Percentiles rank a stretch among this genome's conserved stretches.
Evolutionary conservation across 1,140 invertebrate species (phyloP).

Genomic region (Drosophila yakuba): DNA sequence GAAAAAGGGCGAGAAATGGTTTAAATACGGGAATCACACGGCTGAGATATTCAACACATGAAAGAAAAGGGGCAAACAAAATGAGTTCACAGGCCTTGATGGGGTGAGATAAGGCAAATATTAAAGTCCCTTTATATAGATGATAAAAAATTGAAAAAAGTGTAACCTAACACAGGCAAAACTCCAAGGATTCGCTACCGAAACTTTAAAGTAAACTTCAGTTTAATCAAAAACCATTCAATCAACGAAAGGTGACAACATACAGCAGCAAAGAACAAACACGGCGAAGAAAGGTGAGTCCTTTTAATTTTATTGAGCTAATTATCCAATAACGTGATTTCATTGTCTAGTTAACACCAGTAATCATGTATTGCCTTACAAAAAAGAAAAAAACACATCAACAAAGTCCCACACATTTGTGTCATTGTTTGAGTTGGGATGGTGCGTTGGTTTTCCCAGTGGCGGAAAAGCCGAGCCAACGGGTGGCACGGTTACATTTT

Average conservation of each 20-base stretch:
- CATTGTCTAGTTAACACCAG: slow-evolving; percentile 59
- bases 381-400: slow-evolving; percentile 2
- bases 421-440: slow-evolving; percentile 13
- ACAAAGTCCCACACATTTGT: slow-evolving; percentile 37
- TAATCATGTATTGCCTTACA: slow-evolving; percentile 58
- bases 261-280: slow-evolving; percentile 5
- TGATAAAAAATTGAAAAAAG: slow-evolving; percentile 8
- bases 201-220: slow-evolving; percentile 21
- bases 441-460: slow-evolving; percentile 2
- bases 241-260: slow-evolving; percentile 20
- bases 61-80: slow-evolving; percentile 46
- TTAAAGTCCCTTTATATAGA: slow-evolving; percentile 12
- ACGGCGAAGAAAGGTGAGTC: slow-evolving; percentile 44
- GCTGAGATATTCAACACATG: slow-evolving; percentile 34
- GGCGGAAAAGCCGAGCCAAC: slow-evolving; percentile 8
- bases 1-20: slow-evolving; percentile 33
- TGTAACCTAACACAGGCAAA: slow-evolving; percentile 2
- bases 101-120: slow-evolving; percentile 1
- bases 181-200: slow-evolving; percentile 2
- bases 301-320: slow-evolving; percentile 54
- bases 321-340: slow-evolving; percentile 63
- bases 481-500: slow-evolving; percentile 19
- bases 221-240: slow-evolving; percentile 31
- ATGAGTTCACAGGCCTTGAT: slow-evolving; percentile 11
- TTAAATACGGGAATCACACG: slow-evolving; percentile 61